These are phyloP conservation scores for Struthidea cinerea DNA, from an alignment of 2,113 vertebrate species.

Conservation along the genomic window DNA sequence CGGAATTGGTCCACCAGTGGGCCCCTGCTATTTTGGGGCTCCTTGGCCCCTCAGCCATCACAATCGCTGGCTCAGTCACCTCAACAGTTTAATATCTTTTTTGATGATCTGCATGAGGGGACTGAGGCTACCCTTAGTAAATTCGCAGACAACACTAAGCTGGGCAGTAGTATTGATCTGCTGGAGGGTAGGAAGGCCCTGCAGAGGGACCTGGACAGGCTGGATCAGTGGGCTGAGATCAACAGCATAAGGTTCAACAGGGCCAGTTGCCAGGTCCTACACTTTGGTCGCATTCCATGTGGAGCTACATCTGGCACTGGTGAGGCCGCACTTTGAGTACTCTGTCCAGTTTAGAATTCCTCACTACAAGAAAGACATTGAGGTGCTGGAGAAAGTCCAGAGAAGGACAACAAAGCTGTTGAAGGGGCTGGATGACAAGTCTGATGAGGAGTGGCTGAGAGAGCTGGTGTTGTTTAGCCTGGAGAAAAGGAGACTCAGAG, in stretches of 20 bases:
- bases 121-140: background rate
- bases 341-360: background rate
- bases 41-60: no score
- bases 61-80: no score
- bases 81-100: background rate
- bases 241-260: background rate
- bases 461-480: background rate
- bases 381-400: background rate
- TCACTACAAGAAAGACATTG: background rate
- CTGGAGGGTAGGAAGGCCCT: background rate
- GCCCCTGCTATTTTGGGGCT: no score
- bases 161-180: background rate
- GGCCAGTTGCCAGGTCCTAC: background rate
- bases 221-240: background rate
- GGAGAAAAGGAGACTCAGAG: background rate
- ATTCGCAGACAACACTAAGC: accelerated
- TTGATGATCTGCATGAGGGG: background rate
- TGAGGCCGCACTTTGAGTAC: background rate
- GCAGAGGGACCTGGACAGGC: background rate
- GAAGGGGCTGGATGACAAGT: background rate
- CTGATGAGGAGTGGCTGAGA: background rate
- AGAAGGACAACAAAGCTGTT: background rate
- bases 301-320: background rate
- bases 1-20: no score
- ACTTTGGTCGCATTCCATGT: background rate